Conservation (phyloP, 2,888 invertebrate species). For the Drosophila mimica region DNA sequence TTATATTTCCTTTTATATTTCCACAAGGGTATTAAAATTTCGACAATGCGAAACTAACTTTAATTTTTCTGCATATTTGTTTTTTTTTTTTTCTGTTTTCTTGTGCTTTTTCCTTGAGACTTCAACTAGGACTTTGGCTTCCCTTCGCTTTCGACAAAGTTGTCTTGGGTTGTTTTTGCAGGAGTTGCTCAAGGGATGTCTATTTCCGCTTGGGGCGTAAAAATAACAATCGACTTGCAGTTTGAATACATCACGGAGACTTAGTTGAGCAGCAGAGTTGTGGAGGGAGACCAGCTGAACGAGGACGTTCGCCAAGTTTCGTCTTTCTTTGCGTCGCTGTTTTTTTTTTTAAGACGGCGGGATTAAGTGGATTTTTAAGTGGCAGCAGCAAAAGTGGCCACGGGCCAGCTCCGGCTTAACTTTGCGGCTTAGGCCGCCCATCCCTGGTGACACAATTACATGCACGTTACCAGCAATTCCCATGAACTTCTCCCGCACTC, state of each 20-base stretch:
- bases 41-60: background rate
- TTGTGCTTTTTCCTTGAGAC: slow-evolving; percentile 37
- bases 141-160: slow-evolving; percentile 58
- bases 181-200: slow-evolving; percentile 48
- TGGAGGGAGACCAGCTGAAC: background rate
- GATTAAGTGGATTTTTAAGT: slow-evolving; percentile 80
- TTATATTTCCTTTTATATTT: too few species aligned
- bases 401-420: slow-evolving; percentile 67
- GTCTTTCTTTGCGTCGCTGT: slow-evolving; percentile 39
- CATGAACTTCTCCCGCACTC: slow-evolving; percentile 1
- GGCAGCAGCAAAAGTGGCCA: slow-evolving; percentile 78
- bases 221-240: slow-evolving; percentile 81
- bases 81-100: background rate
- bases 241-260: slow-evolving; percentile 71
- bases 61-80: background rate
- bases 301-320: slow-evolving; percentile 25
- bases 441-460: slow-evolving; percentile 76
- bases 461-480: slow-evolving; percentile 57
- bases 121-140: slow-evolving; percentile 61
- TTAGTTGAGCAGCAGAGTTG: background rate
- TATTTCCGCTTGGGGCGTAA: slow-evolving; percentile 76
- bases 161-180: slow-evolving; percentile 62
- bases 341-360: slow-evolving; percentile 61
- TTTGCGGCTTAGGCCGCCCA: slow-evolving; percentile 49
- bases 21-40: background rate